phyloP scores from a whole-genome alignment of 1,140 invertebrate species.

The Lordiphosa stackelbergi region DNA sequence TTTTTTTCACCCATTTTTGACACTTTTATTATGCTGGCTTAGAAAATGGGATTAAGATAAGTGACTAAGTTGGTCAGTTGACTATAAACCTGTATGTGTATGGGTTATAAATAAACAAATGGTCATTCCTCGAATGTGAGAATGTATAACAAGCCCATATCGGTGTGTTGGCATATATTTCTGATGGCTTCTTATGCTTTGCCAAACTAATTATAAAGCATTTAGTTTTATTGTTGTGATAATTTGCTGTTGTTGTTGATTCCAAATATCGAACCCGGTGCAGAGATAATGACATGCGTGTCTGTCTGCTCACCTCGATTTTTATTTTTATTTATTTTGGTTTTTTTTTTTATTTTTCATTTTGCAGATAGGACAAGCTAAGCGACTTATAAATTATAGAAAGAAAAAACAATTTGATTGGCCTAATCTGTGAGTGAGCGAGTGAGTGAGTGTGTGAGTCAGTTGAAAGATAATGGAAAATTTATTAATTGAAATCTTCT shows the following conservation, averaged over 20 bases:
- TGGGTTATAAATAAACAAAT: conserved; percentile 23
- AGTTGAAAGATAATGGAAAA: conserved; percentile 41
- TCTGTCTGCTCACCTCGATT: conserved; percentile 5
- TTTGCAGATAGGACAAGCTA: conserved; percentile 35
- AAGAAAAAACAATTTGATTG: conserved; percentile 33
- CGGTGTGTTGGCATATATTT: neutral
- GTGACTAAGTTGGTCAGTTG: conserved; percentile 53
- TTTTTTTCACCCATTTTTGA: conserved; percentile 51
- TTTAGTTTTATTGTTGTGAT: conserved; percentile 76
- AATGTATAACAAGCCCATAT: conserved; percentile 51
- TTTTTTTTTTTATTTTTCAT: conserved; percentile 9
- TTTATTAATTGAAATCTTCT: conserved; percentile 56
- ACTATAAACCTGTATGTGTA: conserved; percentile 60
- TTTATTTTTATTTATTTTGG: conserved; percentile 1
- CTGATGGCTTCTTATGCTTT: conserved; percentile 25
- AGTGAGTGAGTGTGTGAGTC: conserved; percentile 1
- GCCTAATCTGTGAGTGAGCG: conserved; percentile 42
- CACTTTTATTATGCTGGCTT: conserved; percentile 70
- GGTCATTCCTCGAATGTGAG: conserved; percentile 13
- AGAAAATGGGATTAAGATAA: conserved; percentile 75
- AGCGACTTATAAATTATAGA: conserved; percentile 24
- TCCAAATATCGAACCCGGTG: conserved; percentile 27
- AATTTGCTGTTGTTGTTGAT: conserved; percentile 32
- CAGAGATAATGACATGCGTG: conserved; percentile 52
- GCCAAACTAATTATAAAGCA: conserved; percentile 73